Percentiles rank a stretch among this genome's conserved stretches.
These are phyloP conservation scores for Channa argus DNA, from an alignment of 2,113 vertebrate species.

Conservation along the genomic window DNA sequence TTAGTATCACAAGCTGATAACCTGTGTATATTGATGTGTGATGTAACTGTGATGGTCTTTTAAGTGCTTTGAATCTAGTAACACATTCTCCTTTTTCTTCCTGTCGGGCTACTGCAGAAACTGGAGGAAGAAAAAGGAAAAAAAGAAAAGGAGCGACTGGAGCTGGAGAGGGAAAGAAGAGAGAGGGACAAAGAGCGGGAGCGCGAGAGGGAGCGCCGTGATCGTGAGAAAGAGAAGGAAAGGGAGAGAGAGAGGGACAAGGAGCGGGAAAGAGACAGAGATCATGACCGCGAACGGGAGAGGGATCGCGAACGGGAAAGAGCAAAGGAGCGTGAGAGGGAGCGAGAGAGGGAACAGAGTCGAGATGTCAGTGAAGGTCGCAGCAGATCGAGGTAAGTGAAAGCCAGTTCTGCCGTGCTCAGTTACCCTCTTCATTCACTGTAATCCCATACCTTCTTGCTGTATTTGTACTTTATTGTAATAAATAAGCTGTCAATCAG, in stretches of 20 bases:
- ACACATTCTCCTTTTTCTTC: constrained; percentile 66
- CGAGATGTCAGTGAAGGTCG: constrained; percentile 93
- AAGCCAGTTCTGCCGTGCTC: not conserved
- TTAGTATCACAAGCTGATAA: constrained; percentile 29
- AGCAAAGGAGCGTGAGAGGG: constrained; percentile 90
- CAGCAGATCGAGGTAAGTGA: constrained; percentile 90
- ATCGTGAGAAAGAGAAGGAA: constrained; percentile 82
- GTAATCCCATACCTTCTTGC: too few relatives aligned
- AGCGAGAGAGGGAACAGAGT: constrained; percentile 90
- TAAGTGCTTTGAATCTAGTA: constrained; percentile 12
- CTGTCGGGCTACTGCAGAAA: constrained; percentile 92
- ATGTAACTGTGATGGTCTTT: not conserved
- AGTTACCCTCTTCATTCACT: too few relatives aligned
- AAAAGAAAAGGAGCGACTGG: constrained; percentile 97
- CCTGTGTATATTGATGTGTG: constrained; percentile 31
- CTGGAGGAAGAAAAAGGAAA: constrained; percentile 99
- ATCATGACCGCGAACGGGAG: constrained; percentile 88
- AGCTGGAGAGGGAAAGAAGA: constrained; percentile 93
- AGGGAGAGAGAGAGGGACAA: constrained; percentile 88
- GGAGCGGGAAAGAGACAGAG: constrained; percentile 91
- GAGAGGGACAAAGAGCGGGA: constrained; percentile 97
- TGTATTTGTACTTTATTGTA: too few relatives aligned
- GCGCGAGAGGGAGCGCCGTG: constrained; percentile 92
- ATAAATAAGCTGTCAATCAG: too few relatives aligned
- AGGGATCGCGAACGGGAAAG: constrained; percentile 89